These are phyloP conservation scores for Leptobrachium leishanense DNA, from an alignment of 2,113 vertebrate genomes.

Conservation along the genomic window DNA sequence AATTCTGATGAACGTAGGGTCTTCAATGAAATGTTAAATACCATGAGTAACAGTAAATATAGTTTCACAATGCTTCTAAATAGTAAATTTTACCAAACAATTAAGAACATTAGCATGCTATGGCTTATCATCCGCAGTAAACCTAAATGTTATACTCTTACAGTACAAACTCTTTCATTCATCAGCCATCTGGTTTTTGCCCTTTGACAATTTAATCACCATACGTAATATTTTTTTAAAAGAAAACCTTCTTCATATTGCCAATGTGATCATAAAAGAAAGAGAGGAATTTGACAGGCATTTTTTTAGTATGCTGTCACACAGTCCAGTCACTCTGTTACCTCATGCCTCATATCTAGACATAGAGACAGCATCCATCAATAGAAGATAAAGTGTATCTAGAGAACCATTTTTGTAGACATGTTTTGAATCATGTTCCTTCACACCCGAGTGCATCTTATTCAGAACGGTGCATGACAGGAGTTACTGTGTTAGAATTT, in stretches of 20 bases:
- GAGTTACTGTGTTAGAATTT: background rate
- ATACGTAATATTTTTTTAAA: background rate
- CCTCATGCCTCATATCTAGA: background rate
- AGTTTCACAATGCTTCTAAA: no score
- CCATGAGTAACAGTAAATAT: no score
- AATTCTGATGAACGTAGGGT: no score
- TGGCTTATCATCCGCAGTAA: no score
- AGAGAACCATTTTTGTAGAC: background rate
- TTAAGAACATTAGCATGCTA: no score
- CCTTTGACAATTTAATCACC: background rate
- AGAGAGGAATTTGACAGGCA: background rate
- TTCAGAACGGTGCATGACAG: background rate
- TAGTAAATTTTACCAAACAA: no score
- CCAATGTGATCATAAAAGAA: background rate
- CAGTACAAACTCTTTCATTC: background rate
- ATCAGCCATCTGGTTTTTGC: background rate
- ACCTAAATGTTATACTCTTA: background rate
- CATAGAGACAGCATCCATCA: conserved; percentile 1
- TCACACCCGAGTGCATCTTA: background rate
- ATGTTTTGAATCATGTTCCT: background rate
- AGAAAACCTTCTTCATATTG: background rate
- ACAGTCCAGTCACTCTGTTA: background rate
- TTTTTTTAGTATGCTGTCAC: background rate
- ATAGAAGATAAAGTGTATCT: conserved; percentile 5
- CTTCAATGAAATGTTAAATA: no score